Evolutionary conservation across 2,797 vertebrate species (phyloP).

Genomic region (Anisognathus igniventris): DNA sequence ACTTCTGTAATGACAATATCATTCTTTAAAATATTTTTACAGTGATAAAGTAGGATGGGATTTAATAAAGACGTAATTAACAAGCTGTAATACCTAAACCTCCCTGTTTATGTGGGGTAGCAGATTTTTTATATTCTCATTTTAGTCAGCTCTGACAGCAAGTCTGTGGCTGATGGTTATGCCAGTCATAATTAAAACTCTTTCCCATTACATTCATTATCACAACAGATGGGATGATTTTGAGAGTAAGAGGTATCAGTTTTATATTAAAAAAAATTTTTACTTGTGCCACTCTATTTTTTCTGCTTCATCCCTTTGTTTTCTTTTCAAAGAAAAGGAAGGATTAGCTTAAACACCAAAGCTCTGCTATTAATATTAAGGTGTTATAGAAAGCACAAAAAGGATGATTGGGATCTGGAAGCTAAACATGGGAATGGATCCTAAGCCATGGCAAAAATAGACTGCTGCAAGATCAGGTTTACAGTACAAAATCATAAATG

Average conservation of each 20-base stretch:
- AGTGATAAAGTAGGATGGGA: neutral
- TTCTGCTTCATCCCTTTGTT: neutral
- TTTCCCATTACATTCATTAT: neutral
- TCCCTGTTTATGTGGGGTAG: neutral
- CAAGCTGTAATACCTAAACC: neutral
- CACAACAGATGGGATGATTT: neutral
- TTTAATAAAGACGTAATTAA: neutral
- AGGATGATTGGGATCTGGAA: neutral
- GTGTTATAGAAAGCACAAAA: neutral
- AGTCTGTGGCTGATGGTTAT: neutral
- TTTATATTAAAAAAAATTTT: neutral
- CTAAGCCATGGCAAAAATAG: neutral
- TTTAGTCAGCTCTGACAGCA: neutral
- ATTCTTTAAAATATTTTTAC: neutral
- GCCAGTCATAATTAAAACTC: neutral
- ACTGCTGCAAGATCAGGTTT: neutral
- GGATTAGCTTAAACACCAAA: neutral
- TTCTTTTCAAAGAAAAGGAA: neutral
- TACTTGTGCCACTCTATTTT: neutral
- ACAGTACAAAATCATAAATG: neutral
- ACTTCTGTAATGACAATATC: neutral
- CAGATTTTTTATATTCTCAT: neutral
- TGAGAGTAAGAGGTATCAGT: neutral
- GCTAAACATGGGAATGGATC: neutral
- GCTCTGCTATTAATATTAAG: neutral